Evolutionary conservation across 2,888 invertebrate species (phyloP).

Genomic region (Catocala fraxini): DNA sequence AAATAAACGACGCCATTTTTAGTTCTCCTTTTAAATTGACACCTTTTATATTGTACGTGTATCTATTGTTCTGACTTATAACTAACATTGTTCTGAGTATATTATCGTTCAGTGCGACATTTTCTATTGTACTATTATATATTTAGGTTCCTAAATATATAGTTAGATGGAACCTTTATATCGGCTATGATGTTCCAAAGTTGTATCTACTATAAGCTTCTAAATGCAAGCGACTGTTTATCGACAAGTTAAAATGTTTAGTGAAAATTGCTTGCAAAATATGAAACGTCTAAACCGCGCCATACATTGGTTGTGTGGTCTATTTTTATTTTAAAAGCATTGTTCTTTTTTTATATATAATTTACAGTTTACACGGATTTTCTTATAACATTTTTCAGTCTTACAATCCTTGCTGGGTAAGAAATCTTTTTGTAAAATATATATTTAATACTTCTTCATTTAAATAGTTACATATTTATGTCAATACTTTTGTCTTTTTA

Average conservation of each 20-base stretch:
- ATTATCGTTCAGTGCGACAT: slow-evolving; percentile 5
- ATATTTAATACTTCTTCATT: neutral
- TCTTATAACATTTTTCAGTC: neutral
- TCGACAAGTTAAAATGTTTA: neutral
- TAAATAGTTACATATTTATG: no score
- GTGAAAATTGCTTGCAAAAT: neutral
- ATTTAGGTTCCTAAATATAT: slow-evolving; percentile 78
- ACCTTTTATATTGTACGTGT: neutral
- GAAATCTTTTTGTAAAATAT: no score
- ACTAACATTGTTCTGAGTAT: slow-evolving; percentile 12
- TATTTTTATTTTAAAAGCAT: no score
- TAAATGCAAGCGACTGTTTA: neutral
- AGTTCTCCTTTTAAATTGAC: slow-evolving; percentile 26
- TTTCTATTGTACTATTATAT: slow-evolving; percentile 59
- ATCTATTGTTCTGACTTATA: slow-evolving; percentile 29
- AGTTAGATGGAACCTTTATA: slow-evolving; percentile 66
- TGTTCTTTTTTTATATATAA: slow-evolving; percentile 5
- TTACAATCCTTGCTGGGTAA: no score
- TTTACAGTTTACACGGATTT: slow-evolving; percentile 4
- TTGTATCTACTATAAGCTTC: slow-evolving; percentile 30
- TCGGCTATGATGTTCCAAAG: slow-evolving; percentile 85
- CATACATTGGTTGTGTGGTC: neutral
- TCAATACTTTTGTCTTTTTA: no score
- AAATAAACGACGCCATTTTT: neutral
- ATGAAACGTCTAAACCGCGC: no score